Evolutionary conservation across 2,113 vertebrate genomes (phyloP).

Genomic region (Chinchilla lanigera): DNA sequence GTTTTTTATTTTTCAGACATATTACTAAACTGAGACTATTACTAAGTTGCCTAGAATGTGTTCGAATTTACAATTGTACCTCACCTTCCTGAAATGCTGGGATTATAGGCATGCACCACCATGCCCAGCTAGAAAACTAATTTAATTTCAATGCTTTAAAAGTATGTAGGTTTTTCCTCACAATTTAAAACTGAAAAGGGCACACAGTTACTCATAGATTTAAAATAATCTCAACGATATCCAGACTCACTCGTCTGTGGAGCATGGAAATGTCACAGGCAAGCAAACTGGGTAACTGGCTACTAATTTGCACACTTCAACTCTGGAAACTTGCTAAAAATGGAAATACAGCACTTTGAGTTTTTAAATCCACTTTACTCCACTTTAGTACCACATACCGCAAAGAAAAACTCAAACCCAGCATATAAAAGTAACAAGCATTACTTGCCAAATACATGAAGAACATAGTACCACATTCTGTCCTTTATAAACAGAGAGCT

Average conservation of each 20-base stretch:
- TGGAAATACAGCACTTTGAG: slow-evolving; percentile 40
- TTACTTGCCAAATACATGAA: not conserved
- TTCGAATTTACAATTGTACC: not conserved
- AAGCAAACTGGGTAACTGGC: slow-evolving; percentile 57
- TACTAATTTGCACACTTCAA: slow-evolving; percentile 59
- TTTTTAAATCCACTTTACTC: slow-evolving; percentile 41
- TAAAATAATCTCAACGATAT: slow-evolving; percentile 58
- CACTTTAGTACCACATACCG: not conserved
- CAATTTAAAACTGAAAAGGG: slow-evolving; percentile 22
- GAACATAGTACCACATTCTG: not conserved
- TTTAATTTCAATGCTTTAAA: slow-evolving; percentile 43
- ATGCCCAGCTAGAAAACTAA: not conserved
- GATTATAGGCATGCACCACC: not conserved
- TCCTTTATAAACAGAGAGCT: not conserved
- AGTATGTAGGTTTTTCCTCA: slow-evolving; percentile 31
- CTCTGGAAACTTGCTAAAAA: slow-evolving; percentile 60
- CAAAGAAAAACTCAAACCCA: slow-evolving; percentile 14
- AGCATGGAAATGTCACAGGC: slow-evolving; percentile 56
- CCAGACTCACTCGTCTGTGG: slow-evolving; percentile 63
- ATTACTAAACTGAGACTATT: not conserved
- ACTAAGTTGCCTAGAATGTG: not conserved
- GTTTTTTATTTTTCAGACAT: not conserved
- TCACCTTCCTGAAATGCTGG: not conserved
- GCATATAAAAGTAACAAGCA: not conserved
- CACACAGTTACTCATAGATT: slow-evolving; percentile 30